phyloP scores from a whole-genome alignment of 2,888 invertebrate species.

The Hoplodrina ambigua region DNA sequence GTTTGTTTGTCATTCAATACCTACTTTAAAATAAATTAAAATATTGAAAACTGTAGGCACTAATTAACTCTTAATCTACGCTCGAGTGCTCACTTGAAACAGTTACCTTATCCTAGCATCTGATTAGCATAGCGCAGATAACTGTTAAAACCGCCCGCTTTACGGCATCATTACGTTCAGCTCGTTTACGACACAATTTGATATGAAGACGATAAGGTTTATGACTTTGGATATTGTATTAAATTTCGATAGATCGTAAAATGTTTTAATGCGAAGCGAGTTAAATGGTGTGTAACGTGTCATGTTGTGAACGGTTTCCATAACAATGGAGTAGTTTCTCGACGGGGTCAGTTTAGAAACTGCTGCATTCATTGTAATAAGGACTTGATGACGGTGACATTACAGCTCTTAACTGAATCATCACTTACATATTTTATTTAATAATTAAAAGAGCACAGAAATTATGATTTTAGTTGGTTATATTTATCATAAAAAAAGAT shows the following conservation, averaged over 20 bases:
- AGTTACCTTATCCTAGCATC: not conserved
- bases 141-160: conserved; percentile 20
- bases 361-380: too few relatives aligned
- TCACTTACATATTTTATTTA: too few relatives aligned
- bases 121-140: conserved; percentile 16
- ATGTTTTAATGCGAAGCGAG: conserved; percentile 25
- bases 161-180: conserved; percentile 45
- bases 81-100: not conserved
- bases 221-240: conserved; percentile 53
- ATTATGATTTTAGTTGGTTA: not conserved
- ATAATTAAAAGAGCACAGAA: not conserved
- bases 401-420: too few relatives aligned
- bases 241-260: conserved; percentile 54
- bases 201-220: conserved; percentile 53
- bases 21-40: too few relatives aligned
- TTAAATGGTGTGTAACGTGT: conserved; percentile 11
- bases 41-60: too few relatives aligned
- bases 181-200: conserved; percentile 48
- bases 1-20: too few relatives aligned
- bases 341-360: not conserved
- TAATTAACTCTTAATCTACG: not conserved
- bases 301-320: conserved; percentile 8
- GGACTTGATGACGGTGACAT: not conserved
- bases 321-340: not conserved
- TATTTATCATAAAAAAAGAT: not conserved